Conservation (phyloP, 2,888 invertebrate genomes). For the Drosophila phalerata region DNA sequence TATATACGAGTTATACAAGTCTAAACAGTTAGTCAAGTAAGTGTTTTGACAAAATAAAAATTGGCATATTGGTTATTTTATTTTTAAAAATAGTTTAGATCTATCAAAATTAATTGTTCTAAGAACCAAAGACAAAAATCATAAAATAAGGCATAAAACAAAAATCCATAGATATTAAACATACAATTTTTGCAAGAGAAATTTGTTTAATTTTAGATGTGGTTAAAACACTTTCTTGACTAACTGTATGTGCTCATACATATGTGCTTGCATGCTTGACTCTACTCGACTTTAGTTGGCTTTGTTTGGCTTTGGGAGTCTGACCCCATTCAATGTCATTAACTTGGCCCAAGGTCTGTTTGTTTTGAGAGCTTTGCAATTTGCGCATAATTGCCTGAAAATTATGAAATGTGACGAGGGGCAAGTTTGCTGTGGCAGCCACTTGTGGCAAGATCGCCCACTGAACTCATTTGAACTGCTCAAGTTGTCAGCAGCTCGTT, state of each 20-base stretch:
- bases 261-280: constrained; percentile 27
- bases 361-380: constrained; percentile 62
- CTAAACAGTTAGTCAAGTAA: not conserved
- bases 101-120: too few species aligned
- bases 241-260: not conserved
- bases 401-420: constrained; percentile 69
- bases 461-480: constrained; percentile 61
- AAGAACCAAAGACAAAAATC: too few species aligned
- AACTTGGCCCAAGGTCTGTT: constrained; percentile 77
- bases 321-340: constrained; percentile 82
- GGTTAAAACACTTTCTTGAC: too few species aligned
- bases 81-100: too few species aligned
- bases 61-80: too few species aligned
- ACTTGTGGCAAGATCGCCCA: constrained; percentile 31
- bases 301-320: constrained; percentile 21
- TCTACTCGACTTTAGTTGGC: constrained; percentile 5
- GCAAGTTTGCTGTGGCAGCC: constrained; percentile 15
- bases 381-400: constrained; percentile 72
- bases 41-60: too few species aligned
- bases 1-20: not conserved
- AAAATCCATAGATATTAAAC: too few species aligned
- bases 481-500: constrained; percentile 47
- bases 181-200: too few species aligned
- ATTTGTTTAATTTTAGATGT: too few species aligned
- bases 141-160: too few species aligned